Evolutionary conservation across 2,797 vertebrate genomes (phyloP).

Genomic region (Cryptoprocta ferox): DNA sequence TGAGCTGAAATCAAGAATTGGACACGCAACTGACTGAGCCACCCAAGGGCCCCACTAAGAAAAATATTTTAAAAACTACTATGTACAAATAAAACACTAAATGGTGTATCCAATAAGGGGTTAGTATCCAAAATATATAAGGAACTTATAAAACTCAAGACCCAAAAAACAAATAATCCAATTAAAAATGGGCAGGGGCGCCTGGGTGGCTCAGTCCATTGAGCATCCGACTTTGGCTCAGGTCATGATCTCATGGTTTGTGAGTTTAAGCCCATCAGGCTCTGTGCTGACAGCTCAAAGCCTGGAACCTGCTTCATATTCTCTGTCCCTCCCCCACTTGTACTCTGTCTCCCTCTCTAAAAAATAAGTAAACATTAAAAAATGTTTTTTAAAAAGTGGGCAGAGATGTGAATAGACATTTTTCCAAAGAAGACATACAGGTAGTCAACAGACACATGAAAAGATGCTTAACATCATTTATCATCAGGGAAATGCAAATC

Average conservation of each 20-base stretch:
- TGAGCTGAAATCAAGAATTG: no score
- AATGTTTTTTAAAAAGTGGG: not conserved
- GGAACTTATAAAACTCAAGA: not conserved
- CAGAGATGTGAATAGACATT: not conserved
- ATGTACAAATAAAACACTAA: conserved; percentile 2
- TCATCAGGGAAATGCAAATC: not conserved
- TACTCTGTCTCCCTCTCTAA: no score
- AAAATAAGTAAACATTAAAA: no score
- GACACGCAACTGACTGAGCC: no score
- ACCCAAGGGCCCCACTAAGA: not conserved
- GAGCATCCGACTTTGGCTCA: no score
- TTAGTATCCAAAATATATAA: not conserved
- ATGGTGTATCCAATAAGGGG: not conserved
- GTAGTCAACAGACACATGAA: not conserved
- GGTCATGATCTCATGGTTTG: no score
- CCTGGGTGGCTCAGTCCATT: no score
- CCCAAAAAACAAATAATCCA: not conserved
- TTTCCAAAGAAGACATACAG: not conserved
- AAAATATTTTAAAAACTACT: not conserved
- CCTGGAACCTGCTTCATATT: no score
- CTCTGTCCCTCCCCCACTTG: no score
- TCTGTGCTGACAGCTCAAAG: no score
- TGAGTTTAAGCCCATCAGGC: no score
- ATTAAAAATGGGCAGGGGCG: not conserved
- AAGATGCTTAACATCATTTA: not conserved